Conservation (phyloP, 2,888 invertebrate genomes). For the Diaphora mendica region DNA sequence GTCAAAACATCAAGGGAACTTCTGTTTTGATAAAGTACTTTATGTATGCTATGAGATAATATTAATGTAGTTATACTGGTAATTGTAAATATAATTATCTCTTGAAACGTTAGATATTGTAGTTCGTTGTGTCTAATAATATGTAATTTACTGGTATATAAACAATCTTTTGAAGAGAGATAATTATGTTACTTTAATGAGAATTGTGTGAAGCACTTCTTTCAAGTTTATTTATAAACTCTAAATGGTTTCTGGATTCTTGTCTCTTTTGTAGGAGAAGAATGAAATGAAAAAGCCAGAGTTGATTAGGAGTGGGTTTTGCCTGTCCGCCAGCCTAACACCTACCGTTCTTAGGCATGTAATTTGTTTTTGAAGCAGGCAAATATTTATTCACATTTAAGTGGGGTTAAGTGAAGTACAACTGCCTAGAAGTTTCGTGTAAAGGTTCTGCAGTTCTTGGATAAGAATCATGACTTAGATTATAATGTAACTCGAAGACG, state of each 20-base stretch:
- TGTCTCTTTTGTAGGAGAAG: neutral
- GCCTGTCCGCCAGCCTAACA: too few relatives aligned
- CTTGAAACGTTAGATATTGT: neutral
- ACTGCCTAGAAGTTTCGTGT: too few relatives aligned
- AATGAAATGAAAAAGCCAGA: too few relatives aligned
- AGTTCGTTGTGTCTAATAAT: neutral
- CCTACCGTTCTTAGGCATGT: too few relatives aligned
- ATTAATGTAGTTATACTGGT: slow-evolving; percentile 28
- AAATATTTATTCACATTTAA: too few relatives aligned
- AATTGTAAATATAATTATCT: slow-evolving; percentile 17
- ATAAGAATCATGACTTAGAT: neutral
- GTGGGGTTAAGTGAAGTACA: too few relatives aligned
- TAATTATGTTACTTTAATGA: neutral
- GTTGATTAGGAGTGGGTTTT: too few relatives aligned
- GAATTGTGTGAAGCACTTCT: neutral
- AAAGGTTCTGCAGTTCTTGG: too few relatives aligned
- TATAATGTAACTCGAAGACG: neutral
- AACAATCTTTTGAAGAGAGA: neutral
- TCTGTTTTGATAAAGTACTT: slow-evolving; percentile 26
- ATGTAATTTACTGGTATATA: neutral
- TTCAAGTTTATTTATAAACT: neutral
- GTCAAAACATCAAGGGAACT: slow-evolving; percentile 39
- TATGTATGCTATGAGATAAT: slow-evolving; percentile 33
- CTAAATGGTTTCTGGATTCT: neutral
- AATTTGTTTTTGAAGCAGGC: too few relatives aligned